A percentile compares a stretch with the other conserved stretches of the same genome.
phyloP scores from a whole-genome alignment of 2,113 vertebrate genomes.

The Micronycteris hirsuta region DNA sequence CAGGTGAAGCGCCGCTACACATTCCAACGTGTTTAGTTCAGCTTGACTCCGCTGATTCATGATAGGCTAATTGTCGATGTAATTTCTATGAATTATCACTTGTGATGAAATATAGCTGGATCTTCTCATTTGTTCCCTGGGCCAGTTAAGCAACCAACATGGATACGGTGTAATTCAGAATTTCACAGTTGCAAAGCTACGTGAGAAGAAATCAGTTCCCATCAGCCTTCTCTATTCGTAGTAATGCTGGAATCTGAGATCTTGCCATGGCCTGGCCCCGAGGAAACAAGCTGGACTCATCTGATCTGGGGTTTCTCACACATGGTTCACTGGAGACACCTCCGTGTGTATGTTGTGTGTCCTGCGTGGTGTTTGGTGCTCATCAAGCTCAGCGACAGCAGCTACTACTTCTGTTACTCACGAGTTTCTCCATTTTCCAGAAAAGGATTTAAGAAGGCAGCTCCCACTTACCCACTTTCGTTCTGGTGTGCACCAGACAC shows the following conservation, averaged over 20 bases:
- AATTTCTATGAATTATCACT: not conserved
- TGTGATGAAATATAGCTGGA: not conserved
- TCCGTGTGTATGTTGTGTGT: not conserved
- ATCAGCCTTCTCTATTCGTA: not conserved
- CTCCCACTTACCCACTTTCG: not conserved
- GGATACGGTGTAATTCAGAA: not conserved
- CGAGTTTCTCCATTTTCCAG: not conserved
- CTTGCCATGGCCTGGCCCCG: not conserved
- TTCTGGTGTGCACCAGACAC: not conserved
- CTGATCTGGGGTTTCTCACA: not conserved
- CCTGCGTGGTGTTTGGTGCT: not conserved
- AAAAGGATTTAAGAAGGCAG: not conserved
- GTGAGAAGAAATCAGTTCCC: constrained; percentile 9
- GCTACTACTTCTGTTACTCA: not conserved
- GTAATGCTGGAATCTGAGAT: not conserved
- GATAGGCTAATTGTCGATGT: not conserved
- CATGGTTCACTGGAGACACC: not conserved
- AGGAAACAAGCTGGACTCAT: not conserved
- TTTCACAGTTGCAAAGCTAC: not conserved
- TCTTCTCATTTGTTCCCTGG: not conserved
- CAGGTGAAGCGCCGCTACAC: not conserved
- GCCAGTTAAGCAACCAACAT: not conserved
- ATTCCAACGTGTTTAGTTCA: not conserved
- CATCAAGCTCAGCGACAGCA: not conserved
- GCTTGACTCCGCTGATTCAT: not conserved